Evolutionary conservation across 2,797 vertebrate genomes (phyloP), one percentile per base, ranked within the genome.

Genomic region (Anniella stebbinsi): DNA sequence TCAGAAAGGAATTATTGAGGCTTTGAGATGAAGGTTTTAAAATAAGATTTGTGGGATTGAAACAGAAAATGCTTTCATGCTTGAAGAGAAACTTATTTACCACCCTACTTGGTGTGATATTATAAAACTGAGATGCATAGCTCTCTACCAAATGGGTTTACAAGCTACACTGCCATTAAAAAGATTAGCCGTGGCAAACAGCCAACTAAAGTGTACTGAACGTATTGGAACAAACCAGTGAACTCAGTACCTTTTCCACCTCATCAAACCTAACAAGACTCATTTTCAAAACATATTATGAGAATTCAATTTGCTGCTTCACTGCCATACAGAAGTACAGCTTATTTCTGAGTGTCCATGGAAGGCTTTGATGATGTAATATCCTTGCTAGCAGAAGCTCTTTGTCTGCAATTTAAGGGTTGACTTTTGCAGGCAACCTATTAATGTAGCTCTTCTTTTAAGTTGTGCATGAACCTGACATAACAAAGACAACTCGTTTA

Each of bases 281-380:
- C 93, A 94, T 97, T 96, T 96, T 96, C 96, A 96, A 96, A 95
- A 96, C 94, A 97, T 97, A 98, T 97, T 95, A 97, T 97, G 97
- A 97, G 98, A 97, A 98, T 98, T 98, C 98, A 98, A 98, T 98
- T 98, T 98, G 97, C 97, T 98, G 97, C 98, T 98, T 95, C 97
- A 97, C 95, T 98, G 97, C 96, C 96, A 95, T 93, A 87, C 92
- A 95, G 94, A 95, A 94, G 89, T 94, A 95, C 87, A 94, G 93
- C 96, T 95, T 95, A 94, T 95, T 96, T 95, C 93, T 93, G 95
- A 93, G 87, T 87, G 88, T 89, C 94, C 87, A 87, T 90, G 93
- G 93, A 91, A 91, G 87, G 88, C 80, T 91, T 92, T 92, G 89
- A 89, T 93, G 92, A 92, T 91, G 93, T 90, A 92, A 94, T 92